Evolutionary conservation across 2,797 vertebrate species (phyloP).

Genomic region (Gambusia yucatana): DNA sequence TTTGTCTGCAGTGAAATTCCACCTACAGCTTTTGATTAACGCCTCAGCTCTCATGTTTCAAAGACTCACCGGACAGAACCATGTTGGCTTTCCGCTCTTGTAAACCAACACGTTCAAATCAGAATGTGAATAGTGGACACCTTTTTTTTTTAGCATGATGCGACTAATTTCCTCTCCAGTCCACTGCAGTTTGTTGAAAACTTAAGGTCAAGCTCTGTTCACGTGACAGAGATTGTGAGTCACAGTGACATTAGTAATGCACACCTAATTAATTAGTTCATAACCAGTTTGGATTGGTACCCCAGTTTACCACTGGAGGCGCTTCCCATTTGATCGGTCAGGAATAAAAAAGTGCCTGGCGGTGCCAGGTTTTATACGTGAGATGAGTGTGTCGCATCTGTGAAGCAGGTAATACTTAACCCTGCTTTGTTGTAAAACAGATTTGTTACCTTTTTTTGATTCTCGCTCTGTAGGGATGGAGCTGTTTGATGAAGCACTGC

Average conservation of each 20-base stretch:
- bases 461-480: conserved; percentile 88
- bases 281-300: not conserved
- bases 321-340: not conserved
- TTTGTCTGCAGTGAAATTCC: not conserved
- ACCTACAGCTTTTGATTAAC: not conserved
- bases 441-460: not conserved
- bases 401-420: not conserved
- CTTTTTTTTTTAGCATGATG: not conserved
- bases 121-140: not conserved
- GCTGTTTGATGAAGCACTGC: conserved; percentile 95
- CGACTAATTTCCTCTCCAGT: not conserved
- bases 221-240: not conserved
- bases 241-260: not conserved
- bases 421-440: not conserved
- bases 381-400: not conserved
- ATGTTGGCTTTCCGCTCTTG: not conserved
- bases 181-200: not conserved
- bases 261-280: not conserved
- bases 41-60: not conserved
- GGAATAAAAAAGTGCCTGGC: not conserved
- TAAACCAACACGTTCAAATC: not conserved
- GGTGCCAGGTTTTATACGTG: not conserved
- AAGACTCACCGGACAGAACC: not conserved
- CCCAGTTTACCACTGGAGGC: not conserved
- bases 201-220: not conserved